Evolutionary conservation across 1,140 invertebrate genomes (phyloP), one percentile per base, ranked within the genome.

Genomic region (Drosophila subobscura): DNA sequence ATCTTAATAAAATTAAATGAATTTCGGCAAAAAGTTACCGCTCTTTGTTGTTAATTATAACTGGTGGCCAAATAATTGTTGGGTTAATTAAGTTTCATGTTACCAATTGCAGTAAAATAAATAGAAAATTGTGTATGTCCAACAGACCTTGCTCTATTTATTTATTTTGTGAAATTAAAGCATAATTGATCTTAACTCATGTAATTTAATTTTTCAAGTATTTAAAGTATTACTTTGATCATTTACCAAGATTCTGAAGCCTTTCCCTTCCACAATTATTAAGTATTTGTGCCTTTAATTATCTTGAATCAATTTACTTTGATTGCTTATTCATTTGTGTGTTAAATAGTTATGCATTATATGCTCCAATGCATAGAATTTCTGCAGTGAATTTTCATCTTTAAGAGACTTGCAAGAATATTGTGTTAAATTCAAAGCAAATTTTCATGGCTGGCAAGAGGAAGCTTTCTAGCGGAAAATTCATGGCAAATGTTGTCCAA

Each of bases 11-110:
- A 63, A 74, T 79, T 55, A 63, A 77, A 80, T 42, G 40, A 49
- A 54, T 64, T 63, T 58, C n/a, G 16, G 20, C 50, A 20, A 41
- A 25, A 57, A 63, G 37, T 22, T 57, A 8, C 7, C n/a, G 7
- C 40, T 54, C 51, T 67, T n/a, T 37, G 51, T 37, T 37, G 33
- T 37, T 37, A 37, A 37, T 37, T 37, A 37, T 12, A 37, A 37
- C 4, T 37, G 33, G 33, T 37, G 33, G 33, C 33, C 4, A 37
- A 37, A 50, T 33, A 20, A 50, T 41, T 47, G 54, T 79, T 63
- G 50, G 57, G 56, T 63, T 79, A 76, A 84, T 84, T 84, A 85
- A 68, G 63, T 64, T 79, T 57, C 47, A 66, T 59, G 51, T 25
- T 20, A 5, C 1, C 27, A 23, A 46, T 14, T 1, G 37, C 8